Percentiles rank a stretch among this genome's conserved stretches.
These are phyloP conservation scores for Ceratotherium simum DNA, from an alignment of 2,113 vertebrate genomes.

Conservation along the genomic window DNA sequence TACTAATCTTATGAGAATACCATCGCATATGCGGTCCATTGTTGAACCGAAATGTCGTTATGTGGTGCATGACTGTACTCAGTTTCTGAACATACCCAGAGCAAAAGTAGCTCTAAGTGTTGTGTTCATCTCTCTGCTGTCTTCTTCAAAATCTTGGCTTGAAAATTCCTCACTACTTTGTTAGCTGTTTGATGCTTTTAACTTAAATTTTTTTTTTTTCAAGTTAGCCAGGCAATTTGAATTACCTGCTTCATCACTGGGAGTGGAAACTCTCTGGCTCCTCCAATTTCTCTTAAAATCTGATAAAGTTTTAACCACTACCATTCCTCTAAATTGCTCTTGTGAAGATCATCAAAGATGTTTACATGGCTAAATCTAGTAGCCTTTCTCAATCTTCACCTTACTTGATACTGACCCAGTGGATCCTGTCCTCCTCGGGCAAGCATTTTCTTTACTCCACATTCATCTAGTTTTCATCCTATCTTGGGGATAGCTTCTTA, in stretches of 20 bases:
- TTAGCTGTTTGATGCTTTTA: constrained; percentile 1
- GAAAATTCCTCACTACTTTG: not conserved
- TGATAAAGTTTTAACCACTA: not conserved
- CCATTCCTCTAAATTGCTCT: not conserved
- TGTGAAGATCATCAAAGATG: not conserved
- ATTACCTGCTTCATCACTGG: not conserved
- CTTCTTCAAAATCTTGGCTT: not conserved
- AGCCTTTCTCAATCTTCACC: not conserved
- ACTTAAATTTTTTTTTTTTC: not conserved
- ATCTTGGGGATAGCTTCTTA: not conserved
- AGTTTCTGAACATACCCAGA: not conserved
- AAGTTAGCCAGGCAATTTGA: not conserved
- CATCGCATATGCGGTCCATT: too few relatives aligned
- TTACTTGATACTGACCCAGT: not conserved
- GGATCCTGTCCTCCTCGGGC: not conserved
- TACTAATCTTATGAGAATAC: too few relatives aligned
- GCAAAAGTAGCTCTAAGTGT: not conserved
- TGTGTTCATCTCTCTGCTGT: not conserved
- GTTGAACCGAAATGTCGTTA: too few relatives aligned
- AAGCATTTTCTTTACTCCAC: not conserved
- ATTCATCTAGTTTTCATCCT: not conserved
- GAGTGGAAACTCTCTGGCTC: not conserved
- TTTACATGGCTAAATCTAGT: not conserved
- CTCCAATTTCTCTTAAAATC: constrained; percentile 23
- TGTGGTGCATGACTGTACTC: not conserved